A percentile compares a stretch with the other conserved stretches of the same genome.
phyloP scores from a whole-genome alignment of 2,797 vertebrate genomes.

The Falco peregrinus region DNA sequence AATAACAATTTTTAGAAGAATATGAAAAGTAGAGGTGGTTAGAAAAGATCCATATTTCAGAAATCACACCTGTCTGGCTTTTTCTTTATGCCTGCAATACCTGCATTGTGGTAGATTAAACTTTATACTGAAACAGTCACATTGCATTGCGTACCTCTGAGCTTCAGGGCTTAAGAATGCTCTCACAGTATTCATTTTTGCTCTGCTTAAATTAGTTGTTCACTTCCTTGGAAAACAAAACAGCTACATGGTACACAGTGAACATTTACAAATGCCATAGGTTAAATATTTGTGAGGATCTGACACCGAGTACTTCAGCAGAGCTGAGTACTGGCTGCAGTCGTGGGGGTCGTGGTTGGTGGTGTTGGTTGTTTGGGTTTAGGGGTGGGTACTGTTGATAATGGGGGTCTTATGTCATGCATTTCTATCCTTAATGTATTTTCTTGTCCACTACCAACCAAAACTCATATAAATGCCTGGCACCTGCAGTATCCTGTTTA shows the following conservation, averaged over 20 bases:
- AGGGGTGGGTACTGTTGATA: too few species aligned
- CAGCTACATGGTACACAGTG: neutral
- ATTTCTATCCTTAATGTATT: neutral
- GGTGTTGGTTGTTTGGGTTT: too few species aligned
- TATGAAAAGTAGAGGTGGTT: neutral
- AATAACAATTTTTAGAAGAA: neutral
- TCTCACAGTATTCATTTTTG: neutral
- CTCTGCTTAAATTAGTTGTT: neutral
- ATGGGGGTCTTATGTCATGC: fast-evolving
- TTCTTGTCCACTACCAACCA: neutral
- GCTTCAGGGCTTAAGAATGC: neutral
- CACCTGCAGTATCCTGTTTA: neutral
- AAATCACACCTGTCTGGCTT: neutral
- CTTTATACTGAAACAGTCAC: neutral
- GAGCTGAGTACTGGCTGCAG: neutral
- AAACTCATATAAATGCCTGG: neutral
- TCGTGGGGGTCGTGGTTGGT: too few species aligned
- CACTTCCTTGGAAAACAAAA: neutral
- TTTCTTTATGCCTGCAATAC: neutral
- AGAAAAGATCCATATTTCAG: neutral
- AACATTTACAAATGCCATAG: neutral
- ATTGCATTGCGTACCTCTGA: neutral
- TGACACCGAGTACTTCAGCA: neutral
- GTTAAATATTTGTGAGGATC: neutral
- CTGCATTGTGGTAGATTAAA: neutral